Evolutionary conservation across 2,113 vertebrate species (phyloP), one percentile per base, ranked within the genome.

Genomic region (Hypocryptadius cinnamomeus): DNA sequence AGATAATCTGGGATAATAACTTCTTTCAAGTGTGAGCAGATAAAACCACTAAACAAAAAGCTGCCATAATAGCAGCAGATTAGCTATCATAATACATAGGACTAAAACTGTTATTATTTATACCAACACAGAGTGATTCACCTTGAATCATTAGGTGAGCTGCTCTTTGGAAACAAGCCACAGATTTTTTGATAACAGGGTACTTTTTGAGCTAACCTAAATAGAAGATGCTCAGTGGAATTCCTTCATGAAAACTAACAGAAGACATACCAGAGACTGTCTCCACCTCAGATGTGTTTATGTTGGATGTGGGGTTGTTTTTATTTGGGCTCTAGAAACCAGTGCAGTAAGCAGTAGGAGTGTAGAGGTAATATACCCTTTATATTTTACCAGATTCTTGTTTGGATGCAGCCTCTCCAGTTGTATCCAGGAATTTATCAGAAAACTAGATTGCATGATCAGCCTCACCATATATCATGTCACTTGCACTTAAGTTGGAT

Each of bases 1-100:
- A 90, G 73, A 90, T 86, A 81, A 94, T 72, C 61, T 65, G 18
- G 10, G 40, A 79, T 51, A 90, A 88, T 68, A 88, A 89, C 65
- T 87, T 68, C 53, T 13, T 90, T 93, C 61, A 45, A 70, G 28
- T 15, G 31, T 48, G 74, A 89, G 12, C 8, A 79, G 76, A 81
- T 60, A 92, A 79, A 83, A 70, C 25, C 56, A 37, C 30, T 54
- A 70, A 69, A 63, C 20, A 66, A 68, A 86, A 86, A 78, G 13
- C 33, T 88, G 65, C 28, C 23, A 37, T 50, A 71, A 51, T 15
- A 86, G 22, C 48, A 78, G 31, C 48, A 93, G 59, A 87, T 70
- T 57, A 48, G 65, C 27, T 57, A 15, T 50, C 48, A 64, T 31
- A 82, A 61, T 45, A 54, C 13, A 40, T 15, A 37, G 10, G 11